Conservation (phyloP, 2,113 vertebrate species). For the Todiramphus saurophagus region DNA sequence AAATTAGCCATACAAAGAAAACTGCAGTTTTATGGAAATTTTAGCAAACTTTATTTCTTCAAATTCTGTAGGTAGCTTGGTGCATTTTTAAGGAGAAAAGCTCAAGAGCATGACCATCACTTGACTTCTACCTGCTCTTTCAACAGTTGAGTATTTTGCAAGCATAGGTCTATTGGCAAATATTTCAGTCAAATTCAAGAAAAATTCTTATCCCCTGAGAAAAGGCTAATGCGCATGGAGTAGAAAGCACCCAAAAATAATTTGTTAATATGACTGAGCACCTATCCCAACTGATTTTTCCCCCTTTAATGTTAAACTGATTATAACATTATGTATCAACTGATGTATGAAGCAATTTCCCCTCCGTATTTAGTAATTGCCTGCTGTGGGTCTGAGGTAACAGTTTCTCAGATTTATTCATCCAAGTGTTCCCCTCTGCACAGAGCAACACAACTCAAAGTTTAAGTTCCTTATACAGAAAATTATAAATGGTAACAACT, state of each 20-base stretch:
- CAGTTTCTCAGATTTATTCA: neutral
- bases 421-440: neutral
- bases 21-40: neutral
- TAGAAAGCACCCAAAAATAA: neutral
- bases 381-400: neutral
- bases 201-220: neutral
- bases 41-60: neutral
- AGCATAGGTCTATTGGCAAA: neutral
- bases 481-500: neutral
- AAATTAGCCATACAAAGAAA: neutral
- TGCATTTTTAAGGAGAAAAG: neutral
- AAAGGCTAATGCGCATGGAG: neutral
- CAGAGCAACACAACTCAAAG: neutral
- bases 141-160: neutral
- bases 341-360: slow-evolving; percentile 14
- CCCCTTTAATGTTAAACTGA: neutral
- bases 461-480: neutral
- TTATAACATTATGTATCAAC: neutral
- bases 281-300: neutral
- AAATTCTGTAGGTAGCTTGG: neutral
- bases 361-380: neutral
- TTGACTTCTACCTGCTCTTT: neutral
- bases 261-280: neutral
- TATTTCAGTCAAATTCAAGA: neutral
- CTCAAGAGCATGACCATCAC: neutral